These are phyloP conservation scores for Zaprionus inermis DNA, from an alignment of 1,140 invertebrate species.

Conservation along the genomic window DNA sequence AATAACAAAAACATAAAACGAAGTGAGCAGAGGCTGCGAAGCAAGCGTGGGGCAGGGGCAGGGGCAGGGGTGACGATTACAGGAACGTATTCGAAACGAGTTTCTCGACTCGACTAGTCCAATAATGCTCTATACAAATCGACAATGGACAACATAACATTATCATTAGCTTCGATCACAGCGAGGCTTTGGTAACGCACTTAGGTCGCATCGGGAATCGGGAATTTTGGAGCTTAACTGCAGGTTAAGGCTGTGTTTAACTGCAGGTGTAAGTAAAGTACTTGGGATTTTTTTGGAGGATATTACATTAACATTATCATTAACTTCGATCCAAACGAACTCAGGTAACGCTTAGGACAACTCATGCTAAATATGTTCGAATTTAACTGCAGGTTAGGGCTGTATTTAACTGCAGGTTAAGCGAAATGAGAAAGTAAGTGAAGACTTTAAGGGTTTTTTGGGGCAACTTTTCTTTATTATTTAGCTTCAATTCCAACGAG, in stretches of 20 bases:
- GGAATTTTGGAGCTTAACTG: no score
- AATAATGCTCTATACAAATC: conserved; percentile 36
- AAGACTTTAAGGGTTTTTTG: no score
- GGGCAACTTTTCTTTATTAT: no score
- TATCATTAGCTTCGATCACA: conserved; percentile 20
- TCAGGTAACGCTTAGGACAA: neutral
- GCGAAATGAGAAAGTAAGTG: no score
- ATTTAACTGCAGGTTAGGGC: neutral
- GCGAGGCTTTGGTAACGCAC: no score
- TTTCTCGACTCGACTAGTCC: conserved; percentile 32
- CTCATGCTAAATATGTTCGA: neutral
- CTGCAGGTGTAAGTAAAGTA: no score
- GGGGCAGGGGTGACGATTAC: no score
- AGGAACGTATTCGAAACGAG: conserved; percentile 68
- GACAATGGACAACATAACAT: conserved; percentile 36
- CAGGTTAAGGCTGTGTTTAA: no score
- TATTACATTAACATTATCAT: conserved; percentile 33
- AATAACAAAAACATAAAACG: conserved; percentile 68
- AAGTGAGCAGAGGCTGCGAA: neutral
- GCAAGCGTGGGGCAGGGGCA: no score
- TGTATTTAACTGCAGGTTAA: neutral
- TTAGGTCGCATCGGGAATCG: no score
- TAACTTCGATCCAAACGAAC: neutral
- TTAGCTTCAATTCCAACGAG: neutral
- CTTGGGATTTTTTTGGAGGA: neutral